These are phyloP conservation scores for Antedon mediterranea DNA, from an alignment of 53 echinoderm and acorn worm species.

Conservation along the genomic window DNA sequence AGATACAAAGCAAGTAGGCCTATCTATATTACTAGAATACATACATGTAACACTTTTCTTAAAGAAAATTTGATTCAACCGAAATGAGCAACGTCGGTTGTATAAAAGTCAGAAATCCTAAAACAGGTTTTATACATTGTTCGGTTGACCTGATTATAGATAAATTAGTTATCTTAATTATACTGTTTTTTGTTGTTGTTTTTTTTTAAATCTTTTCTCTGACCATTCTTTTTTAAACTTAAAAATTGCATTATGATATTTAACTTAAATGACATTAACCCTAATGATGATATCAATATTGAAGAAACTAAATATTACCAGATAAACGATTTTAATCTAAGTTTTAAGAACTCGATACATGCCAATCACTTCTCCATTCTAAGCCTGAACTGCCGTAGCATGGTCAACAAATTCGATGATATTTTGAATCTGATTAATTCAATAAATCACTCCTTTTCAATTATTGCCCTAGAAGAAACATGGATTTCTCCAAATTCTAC, in stretches of 20 bases:
- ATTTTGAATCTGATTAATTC: neutral
- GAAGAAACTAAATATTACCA: neutral
- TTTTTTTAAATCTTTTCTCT: too few relatives aligned
- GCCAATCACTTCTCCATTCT: neutral
- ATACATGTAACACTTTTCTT: too few relatives aligned
- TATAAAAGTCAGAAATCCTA: too few relatives aligned
- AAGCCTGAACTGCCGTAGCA: neutral
- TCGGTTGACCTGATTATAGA: too few relatives aligned
- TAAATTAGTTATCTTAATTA: too few relatives aligned
- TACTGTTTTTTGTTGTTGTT: too few relatives aligned
- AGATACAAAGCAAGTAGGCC: neutral
- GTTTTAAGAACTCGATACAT: neutral
- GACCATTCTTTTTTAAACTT: too few relatives aligned
- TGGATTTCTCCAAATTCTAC: neutral
- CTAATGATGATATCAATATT: neutral
- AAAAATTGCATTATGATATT: neutral
- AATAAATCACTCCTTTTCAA: neutral
- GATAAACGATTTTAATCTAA: neutral
- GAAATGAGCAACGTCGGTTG: too few relatives aligned
- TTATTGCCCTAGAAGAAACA: neutral
- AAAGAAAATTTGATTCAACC: too few relatives aligned
- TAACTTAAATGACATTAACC: neutral
- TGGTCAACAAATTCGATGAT: neutral
- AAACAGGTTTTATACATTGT: too few relatives aligned
- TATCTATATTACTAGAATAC: too few relatives aligned